Conservation (phyloP, 2,113 vertebrate species). For the Myiagra hebetior region DNA sequence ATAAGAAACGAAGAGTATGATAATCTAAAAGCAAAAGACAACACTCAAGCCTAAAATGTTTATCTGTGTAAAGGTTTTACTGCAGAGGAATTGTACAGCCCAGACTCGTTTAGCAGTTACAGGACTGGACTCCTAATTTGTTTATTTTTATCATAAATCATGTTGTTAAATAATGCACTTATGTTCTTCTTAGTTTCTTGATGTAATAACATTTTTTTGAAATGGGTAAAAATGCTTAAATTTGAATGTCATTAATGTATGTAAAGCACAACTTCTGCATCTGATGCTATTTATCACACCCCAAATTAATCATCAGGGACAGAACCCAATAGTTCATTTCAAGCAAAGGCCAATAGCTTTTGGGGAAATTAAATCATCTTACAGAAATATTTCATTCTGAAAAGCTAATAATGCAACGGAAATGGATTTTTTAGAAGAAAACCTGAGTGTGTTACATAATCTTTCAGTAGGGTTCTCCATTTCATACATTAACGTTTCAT, state of each 20-base stretch:
- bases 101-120: not conserved
- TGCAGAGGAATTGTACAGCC: not conserved
- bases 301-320: constrained; percentile 69
- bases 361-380: constrained; percentile 71
- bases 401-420: constrained; percentile 70
- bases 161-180: not conserved
- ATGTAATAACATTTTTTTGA: not conserved
- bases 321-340: constrained; percentile 58
- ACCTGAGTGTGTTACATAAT: constrained; percentile 49
- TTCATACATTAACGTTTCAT: constrained; percentile 24
- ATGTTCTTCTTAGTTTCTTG: not conserved
- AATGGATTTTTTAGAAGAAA: constrained; percentile 67
- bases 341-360: constrained; percentile 61
- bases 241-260: constrained; percentile 52
- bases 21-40: not conserved
- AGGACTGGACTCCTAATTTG: not conserved
- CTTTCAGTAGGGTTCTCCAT: constrained; percentile 19
- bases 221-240: constrained; percentile 6
- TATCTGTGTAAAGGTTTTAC: not conserved
- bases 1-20: not conserved
- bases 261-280: constrained; percentile 45
- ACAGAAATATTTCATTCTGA: constrained; percentile 69
- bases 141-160: constrained; percentile 23
- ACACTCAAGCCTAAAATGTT: not conserved
- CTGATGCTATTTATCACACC: constrained; percentile 59